Evolutionary conservation across 2,888 invertebrate species (phyloP), one percentile per base, ranked within the genome.

Genomic region (Drosophila stalkeri): DNA sequence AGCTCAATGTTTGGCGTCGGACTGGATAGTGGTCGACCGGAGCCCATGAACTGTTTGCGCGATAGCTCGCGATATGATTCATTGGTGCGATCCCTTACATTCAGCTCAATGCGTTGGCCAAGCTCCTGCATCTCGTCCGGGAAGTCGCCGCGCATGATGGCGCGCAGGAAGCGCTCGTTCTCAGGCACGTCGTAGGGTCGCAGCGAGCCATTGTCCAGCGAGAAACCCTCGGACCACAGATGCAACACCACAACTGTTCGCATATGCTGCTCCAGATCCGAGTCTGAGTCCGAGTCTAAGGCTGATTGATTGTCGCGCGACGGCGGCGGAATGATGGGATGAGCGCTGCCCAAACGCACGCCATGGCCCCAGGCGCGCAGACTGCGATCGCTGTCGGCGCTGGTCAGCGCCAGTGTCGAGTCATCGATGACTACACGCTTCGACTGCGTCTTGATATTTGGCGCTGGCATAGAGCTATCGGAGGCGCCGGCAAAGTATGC

Each of bases 351-450:
- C 57, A 90, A 46, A 0, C 72, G 74, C 0, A 64, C 54, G 1
- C 90, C 90, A 35, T 69, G 76, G 0, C 90, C 86, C 86, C 86
- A 86, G 23, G 77, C 66, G 0, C 77, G 68, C 55, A 90, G 6
- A 43, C 86, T 90, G 8, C 80, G 86, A 35, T 83, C 80, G 61
- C 86, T 86, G 20, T 77, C 80, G 7, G 63, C 70, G 5, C 66
- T 75, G n/a, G 90, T 88, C 41, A 90, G 39, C 1, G 90, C 81
- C 5, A 83, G 90, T 1, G 86, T 90, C 0, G 86, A 88, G 56
- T 70, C 52, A 0, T 72, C 71, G 6, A 77, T 72, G 18, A 69
- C 64, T 2, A 85, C 78, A 2, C 64, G 71, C 18, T 74, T 89
- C 0, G 51, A 8, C 3, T 39, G 18, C 27, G 54, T 43, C 11